These are phyloP conservation scores for Coenonympha arcania DNA, from an alignment of 2,888 invertebrate genomes.

Conservation along the genomic window DNA sequence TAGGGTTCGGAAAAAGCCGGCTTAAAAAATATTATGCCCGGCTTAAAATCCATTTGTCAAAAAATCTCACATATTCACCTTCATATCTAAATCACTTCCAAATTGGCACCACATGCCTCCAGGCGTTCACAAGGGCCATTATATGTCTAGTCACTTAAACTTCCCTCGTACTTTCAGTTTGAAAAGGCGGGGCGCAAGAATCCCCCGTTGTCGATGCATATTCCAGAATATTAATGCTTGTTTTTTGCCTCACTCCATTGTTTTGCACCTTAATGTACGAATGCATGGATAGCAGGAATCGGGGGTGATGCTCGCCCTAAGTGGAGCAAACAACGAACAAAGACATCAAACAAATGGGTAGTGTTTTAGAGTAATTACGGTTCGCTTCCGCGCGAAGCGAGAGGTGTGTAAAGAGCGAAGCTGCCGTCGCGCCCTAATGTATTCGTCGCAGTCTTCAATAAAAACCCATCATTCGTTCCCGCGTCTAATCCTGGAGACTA, in stretches of 20 bases:
- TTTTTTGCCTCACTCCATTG: conserved; percentile 69
- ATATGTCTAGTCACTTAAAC: conserved; percentile 52
- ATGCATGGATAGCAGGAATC: conserved; percentile 62
- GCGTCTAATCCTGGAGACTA: conserved; percentile 29
- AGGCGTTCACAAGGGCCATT: conserved; percentile 34
- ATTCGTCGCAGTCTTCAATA: conserved; percentile 37
- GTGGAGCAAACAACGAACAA: conserved; percentile 73
- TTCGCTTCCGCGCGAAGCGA: conserved; percentile 68
- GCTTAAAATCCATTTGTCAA: conserved; percentile 2
- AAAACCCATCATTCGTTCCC: conserved; percentile 28
- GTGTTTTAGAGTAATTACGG: conserved; percentile 75
- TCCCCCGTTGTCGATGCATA: conserved; percentile 63
- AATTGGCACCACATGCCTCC: conserved; percentile 25
- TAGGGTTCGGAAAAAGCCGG: no score
- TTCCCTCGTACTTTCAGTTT: conserved; percentile 53
- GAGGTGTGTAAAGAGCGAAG: conserved; percentile 61
- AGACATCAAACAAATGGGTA: conserved; percentile 75
- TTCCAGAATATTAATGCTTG: conserved; percentile 71
- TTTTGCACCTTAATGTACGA: conserved; percentile 60
- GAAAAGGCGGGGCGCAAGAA: conserved; percentile 44
- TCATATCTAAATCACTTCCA: conserved; percentile 10
- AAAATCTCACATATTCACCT: conserved; percentile 13
- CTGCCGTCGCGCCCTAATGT: conserved; percentile 42
- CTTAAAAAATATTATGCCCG: no score
- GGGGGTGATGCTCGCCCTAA: conserved; percentile 70